Base-by-base conservation (phyloP, 1,140 invertebrate genomes). In the Samia ricini region DNA sequence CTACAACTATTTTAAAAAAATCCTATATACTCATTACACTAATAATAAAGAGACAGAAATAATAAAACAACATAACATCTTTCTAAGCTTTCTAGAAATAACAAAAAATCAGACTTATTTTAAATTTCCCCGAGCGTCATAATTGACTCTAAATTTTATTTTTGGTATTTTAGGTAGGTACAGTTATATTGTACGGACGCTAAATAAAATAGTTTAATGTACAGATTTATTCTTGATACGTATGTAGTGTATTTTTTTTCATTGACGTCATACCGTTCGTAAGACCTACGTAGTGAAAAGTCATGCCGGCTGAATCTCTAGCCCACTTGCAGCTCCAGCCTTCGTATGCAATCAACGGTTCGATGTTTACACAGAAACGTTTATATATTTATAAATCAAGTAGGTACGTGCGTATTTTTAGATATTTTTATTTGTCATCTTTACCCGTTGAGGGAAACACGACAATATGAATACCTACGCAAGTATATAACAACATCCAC, bases 141-240 rank as follows among this genome's bases (percentile, higher is more conserved):
- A 42, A 42, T 42, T 42, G n/a, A 42, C 33, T 42, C 33, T 15
- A 42, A 42, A 42, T 42, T 42, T 42, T 42, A 42, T 42, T 42
- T 42, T 42, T 42, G n/a, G 33, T 42, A 42, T 42, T 42, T 42
- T 42, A 42, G 33, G 33, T 42, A 42, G 33, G 33, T 42, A 42
- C 33, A 12, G 33, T 42, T 42, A 12, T n/a, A n/a, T 42, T 10
- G 10, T 42, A 12, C 33, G 33, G 33, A 42, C 33, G 33, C 33
- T 42, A 15, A 42, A 42, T 15, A 15, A n/a, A 42, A 42, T 42
- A 42, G 33, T 4, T 42, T 10, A 15, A 42, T 42, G 33, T 42
- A 42, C 33, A 15, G 33, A 42, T 42, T 15, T 42, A 42, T 42
- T n/a, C n/a, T n/a, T n/a, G n/a, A 42, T 15, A 42, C 12, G 12